Percentiles rank a stretch among this genome's conserved stretches.
Evolutionary conservation across 2,888 invertebrate genomes (phyloP).

Genomic region (Leucozona laternaria): DNA sequence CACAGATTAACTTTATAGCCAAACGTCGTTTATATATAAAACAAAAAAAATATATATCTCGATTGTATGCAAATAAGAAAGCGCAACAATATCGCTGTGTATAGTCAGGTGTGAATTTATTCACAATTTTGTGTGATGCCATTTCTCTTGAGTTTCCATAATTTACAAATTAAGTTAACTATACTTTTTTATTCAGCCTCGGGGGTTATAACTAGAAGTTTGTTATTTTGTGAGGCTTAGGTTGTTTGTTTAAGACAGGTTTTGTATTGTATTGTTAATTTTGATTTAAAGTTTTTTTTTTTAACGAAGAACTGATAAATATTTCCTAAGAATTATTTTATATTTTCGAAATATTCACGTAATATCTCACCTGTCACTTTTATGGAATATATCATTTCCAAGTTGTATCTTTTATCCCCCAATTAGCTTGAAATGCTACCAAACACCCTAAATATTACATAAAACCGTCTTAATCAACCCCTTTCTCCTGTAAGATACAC

Average conservation of each 20-base stretch:
- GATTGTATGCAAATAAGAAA: slow-evolving; percentile 45
- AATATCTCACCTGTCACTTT: not conserved
- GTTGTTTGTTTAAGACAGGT: not conserved
- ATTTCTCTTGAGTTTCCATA: slow-evolving; percentile 32
- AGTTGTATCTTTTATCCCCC: not conserved
- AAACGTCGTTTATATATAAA: not conserved
- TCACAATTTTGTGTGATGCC: slow-evolving; percentile 2
- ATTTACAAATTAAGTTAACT: slow-evolving; percentile 32
- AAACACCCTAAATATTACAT: not conserved
- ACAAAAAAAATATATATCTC: not conserved
- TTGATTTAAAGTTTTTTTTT: not conserved
- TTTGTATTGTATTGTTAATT: not conserved
- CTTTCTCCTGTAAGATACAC: slow-evolving; percentile 13
- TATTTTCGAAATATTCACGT: not conserved
- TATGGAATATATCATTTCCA: not conserved
- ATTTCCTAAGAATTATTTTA: no score
- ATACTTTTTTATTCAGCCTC: not conserved
- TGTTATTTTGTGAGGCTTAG: not conserved
- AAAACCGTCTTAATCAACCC: slow-evolving; percentile 1
- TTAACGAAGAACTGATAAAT: not conserved
- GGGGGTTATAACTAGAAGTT: not conserved
- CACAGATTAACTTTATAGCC: slow-evolving; percentile 30
- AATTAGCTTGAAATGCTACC: not conserved
- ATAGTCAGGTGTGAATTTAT: slow-evolving; percentile 45
- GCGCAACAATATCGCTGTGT: not conserved